These are phyloP conservation scores for Drosophila pruinosa DNA, from an alignment of 1,140 invertebrate genomes.

Conservation along the genomic window DNA sequence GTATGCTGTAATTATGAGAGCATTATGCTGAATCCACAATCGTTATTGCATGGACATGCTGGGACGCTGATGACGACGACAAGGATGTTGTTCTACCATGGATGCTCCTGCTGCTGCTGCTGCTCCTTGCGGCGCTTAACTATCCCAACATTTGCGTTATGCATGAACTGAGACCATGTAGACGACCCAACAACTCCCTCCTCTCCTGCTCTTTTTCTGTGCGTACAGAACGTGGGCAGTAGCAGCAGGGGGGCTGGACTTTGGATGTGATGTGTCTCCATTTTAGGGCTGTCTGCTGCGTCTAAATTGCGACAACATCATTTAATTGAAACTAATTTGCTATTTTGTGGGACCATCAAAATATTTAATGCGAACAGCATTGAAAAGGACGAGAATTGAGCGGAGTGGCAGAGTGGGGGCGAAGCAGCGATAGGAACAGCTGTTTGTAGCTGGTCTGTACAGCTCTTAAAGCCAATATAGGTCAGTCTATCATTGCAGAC, in stretches of 20 bases:
- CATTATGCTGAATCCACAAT: slow-evolving; percentile 79
- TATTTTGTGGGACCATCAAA: slow-evolving; percentile 66
- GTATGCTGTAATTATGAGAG: slow-evolving; percentile 79
- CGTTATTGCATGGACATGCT: slow-evolving; percentile 81
- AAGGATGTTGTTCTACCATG: slow-evolving; percentile 32
- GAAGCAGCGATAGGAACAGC: slow-evolving; percentile 3
- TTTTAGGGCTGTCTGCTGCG: slow-evolving; percentile 20
- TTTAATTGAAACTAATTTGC: slow-evolving; percentile 82
- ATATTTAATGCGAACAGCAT: slow-evolving; percentile 48
- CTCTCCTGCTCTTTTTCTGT: background rate
- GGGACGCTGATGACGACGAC: slow-evolving; percentile 34
- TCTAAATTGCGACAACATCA: slow-evolving; percentile 75
- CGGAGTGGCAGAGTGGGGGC: background rate
- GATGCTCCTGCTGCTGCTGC: background rate
- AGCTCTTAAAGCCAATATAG: slow-evolving; percentile 19
- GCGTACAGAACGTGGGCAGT: background rate
- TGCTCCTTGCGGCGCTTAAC: slow-evolving; percentile 54
- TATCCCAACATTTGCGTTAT: slow-evolving; percentile 65
- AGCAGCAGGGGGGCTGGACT: background rate
- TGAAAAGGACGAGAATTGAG: background rate
- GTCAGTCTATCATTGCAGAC: slow-evolving; percentile 18
- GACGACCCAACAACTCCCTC: background rate
- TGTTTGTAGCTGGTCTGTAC: background rate
- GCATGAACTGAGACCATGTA: slow-evolving; percentile 57
- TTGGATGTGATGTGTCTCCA: no score